These are phyloP conservation scores for Muscidifurax raptorellus DNA, from an alignment of 1,140 invertebrate genomes.

Conservation along the genomic window DNA sequence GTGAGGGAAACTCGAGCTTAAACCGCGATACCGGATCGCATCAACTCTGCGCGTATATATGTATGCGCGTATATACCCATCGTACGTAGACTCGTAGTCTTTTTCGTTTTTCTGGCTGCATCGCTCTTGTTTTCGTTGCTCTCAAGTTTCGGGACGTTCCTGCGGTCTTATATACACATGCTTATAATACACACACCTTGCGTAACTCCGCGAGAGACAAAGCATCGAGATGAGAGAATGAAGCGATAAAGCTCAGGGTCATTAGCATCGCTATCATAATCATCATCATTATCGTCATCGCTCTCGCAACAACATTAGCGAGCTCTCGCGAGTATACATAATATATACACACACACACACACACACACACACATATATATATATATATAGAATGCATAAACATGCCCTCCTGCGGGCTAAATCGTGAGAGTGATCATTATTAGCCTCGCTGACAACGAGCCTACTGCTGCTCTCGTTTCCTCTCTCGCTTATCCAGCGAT, in stretches of 20 bases:
- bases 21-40: not conserved
- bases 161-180: not conserved
- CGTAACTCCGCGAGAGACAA: not conserved
- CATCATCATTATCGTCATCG: slow-evolving; percentile 47
- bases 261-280: slow-evolving; percentile 46
- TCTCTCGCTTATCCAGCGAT: not conserved
- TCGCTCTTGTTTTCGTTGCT: not conserved
- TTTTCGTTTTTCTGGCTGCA: not conserved
- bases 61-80: too few species aligned
- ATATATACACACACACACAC: too few species aligned
- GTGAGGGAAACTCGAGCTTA: not conserved
- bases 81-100: not conserved
- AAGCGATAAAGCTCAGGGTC: slow-evolving; percentile 59
- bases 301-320: not conserved
- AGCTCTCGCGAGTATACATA: not conserved
- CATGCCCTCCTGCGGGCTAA: slow-evolving; percentile 31
- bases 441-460: slow-evolving; percentile 24
- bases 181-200: too few species aligned
- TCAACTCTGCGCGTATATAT: not conserved
- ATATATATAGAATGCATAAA: too few species aligned
- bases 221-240: slow-evolving; percentile 52
- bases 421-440: slow-evolving; percentile 45
- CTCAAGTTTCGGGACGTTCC: not conserved
- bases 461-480: not conserved
- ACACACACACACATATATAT: too few species aligned